Conservation (phyloP, 2,797 vertebrate genomes). For the Miichthys miiuy region DNA sequence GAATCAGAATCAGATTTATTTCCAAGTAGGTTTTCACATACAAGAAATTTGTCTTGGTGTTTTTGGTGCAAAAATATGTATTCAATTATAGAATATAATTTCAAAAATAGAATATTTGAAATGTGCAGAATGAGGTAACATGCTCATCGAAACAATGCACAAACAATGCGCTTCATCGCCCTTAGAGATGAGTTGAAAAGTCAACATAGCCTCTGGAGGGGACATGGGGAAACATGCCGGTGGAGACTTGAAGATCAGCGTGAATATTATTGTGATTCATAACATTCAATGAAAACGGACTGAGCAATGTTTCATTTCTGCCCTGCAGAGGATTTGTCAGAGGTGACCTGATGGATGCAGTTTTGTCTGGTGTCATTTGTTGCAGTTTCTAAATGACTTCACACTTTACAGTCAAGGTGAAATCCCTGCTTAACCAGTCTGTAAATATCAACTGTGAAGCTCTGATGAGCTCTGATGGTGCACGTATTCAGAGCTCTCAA, state of each 20-base stretch:
- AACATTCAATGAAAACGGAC: slow-evolving; percentile 38
- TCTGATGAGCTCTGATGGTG: slow-evolving; percentile 21
- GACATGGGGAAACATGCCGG: slow-evolving; percentile 50
- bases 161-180: slow-evolving; percentile 44
- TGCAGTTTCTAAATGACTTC: slow-evolving; percentile 7
- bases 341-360: slow-evolving; percentile 47
- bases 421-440: slow-evolving; percentile 30
- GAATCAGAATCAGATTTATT: too few species aligned
- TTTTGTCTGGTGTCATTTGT: slow-evolving; percentile 29
- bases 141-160: slow-evolving; percentile 56
- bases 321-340: slow-evolving; percentile 40
- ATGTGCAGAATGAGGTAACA: too few species aligned
- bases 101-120: too few species aligned
- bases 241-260: slow-evolving; percentile 37
- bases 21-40: too few species aligned
- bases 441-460: slow-evolving; percentile 3
- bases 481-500: too few species aligned
- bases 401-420: slow-evolving; percentile 28
- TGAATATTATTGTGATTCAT: slow-evolving; percentile 60
- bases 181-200: slow-evolving; percentile 48
- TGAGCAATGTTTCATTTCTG: slow-evolving; percentile 38
- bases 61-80: too few species aligned
- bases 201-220: slow-evolving; percentile 64
- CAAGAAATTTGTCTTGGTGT: too few species aligned
- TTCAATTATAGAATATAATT: too few species aligned